These are phyloP conservation scores for Orthonychiurus folsomi DNA, from an alignment of 2,888 invertebrate genomes.

Conservation along the genomic window DNA sequence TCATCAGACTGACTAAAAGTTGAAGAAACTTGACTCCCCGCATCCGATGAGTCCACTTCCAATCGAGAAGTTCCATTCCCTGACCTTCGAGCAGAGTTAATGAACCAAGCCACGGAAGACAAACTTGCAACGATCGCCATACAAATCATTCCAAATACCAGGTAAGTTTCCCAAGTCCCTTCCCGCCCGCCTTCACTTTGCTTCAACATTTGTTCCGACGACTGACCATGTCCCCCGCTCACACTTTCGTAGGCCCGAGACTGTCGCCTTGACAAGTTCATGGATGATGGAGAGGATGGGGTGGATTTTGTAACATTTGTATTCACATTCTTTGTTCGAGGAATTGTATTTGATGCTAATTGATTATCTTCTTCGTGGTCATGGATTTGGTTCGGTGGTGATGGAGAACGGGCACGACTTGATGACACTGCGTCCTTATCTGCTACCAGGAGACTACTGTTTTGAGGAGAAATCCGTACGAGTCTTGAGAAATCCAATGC, in stretches of 20 bases:
- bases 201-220: slow-evolving; percentile 4
- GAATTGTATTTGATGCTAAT: not conserved
- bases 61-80: not conserved
- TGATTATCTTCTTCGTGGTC: not conserved
- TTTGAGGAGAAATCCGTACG: slow-evolving; percentile 33
- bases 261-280: not conserved
- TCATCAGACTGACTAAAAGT: not conserved
- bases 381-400: not conserved
- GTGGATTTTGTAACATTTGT: not conserved
- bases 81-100: slow-evolving; percentile 27
- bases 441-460: slow-evolving; percentile 30
- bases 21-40: not conserved
- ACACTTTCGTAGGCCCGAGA: slow-evolving; percentile 2
- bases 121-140: slow-evolving; percentile 36
- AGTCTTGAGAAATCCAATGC: slow-evolving; percentile 36
- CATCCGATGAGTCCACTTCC: not conserved
- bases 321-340: too few relatives aligned
- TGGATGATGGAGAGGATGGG: not conserved
- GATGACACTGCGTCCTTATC: not conserved
- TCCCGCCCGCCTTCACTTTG: slow-evolving; percentile 6
- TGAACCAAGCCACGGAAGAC: slow-evolving; percentile 38
- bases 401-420: not conserved
- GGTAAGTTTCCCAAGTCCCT: slow-evolving; percentile 35
- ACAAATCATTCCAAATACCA: slow-evolving; percentile 39
- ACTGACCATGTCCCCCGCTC: slow-evolving; percentile 6